A percentile compares a stretch with the other conserved stretches of the same genome.
These are phyloP conservation scores for Triplophysa tibetana DNA, from an alignment of 2,113 vertebrate species.

Conservation along the genomic window DNA sequence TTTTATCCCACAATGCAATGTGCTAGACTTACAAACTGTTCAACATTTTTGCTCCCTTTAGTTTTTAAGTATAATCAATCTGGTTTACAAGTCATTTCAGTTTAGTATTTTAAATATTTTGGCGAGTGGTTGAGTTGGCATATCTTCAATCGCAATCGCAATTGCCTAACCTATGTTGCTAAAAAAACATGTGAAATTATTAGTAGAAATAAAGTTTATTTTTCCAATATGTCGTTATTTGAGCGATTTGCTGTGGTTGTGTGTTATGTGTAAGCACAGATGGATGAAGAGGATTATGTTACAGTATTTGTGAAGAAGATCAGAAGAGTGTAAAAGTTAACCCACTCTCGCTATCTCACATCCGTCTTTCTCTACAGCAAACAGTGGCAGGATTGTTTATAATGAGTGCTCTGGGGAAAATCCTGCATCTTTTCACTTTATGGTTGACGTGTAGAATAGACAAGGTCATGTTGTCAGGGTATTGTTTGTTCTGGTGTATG, in stretches of 20 bases:
- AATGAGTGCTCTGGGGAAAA: constrained; percentile 37
- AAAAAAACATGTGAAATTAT: no score
- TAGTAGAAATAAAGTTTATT: not conserved
- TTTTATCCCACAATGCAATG: no score
- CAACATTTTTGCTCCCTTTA: no score
- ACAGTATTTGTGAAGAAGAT: not conserved
- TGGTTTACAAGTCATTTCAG: no score
- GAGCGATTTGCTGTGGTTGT: not conserved
- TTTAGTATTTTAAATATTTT: no score
- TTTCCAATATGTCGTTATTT: not conserved
- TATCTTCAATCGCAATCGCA: no score
- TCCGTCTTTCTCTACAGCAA: not conserved
- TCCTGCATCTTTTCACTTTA: constrained; percentile 2
- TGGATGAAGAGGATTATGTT: not conserved
- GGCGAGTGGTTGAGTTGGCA: no score
- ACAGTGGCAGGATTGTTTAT: constrained; percentile 8
- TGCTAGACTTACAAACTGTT: no score
- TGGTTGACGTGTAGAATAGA: not conserved
- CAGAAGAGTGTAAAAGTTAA: constrained; percentile 12
- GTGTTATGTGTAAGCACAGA: not conserved
- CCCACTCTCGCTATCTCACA: not conserved
- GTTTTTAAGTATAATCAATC: no score
- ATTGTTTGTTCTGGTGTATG: not conserved
- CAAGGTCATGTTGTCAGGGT: not conserved
- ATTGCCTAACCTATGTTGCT: no score